Evolutionary conservation across 53 echinoderm and acorn worm genomes (phyloP), one percentile per base, ranked within the genome.

Genomic region (Arbacia lixula): DNA sequence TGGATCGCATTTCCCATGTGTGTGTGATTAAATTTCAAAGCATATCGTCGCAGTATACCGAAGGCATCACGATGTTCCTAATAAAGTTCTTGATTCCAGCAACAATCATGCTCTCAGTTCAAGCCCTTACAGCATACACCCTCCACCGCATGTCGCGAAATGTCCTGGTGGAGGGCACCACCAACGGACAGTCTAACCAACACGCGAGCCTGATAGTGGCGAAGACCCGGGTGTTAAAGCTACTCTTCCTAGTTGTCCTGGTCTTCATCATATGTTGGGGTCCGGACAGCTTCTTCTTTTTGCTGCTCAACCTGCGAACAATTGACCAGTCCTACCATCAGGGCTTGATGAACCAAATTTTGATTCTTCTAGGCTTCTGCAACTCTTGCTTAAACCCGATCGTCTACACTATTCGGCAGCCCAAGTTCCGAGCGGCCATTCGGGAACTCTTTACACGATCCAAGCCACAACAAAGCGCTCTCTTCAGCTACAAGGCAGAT

Each of bases 71-170:
- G 2, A 74, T 95, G 2, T 92, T 95, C 54, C 22, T 95, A 20
- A 46, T 89, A 1, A 87, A 95, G 55, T 95, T 90, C 35, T 88
- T 92, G 67, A 35, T 92, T 17, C 95, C 95, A 29, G 81, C 92
- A 85, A 75, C 86, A 4, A 83, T 95, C 60, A 95, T 95, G 95
- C 83, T 95, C 12, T 43, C 85, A 26, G 85, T 90, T 1, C 92
- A 95, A 29, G 77, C 92, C 12, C 31, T 88, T 42, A 92, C 92
- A 9, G 90, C 92, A 21, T 79, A 85, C 17, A 85, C 72, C 16
- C 76, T 95, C 30, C 86, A 90, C 53, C 83, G 83, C 46, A 86
- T 80, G 43, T 58, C 88, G 22, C 64, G 63, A 32, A 60, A 66
- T 24, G 75, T 88, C 11, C 82, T 71, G 27, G 39, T 31, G 9